Evolutionary conservation across 2,113 vertebrate genomes (phyloP), one percentile per base, ranked within the genome.

Genomic region (Periophthalmus modestus): DNA sequence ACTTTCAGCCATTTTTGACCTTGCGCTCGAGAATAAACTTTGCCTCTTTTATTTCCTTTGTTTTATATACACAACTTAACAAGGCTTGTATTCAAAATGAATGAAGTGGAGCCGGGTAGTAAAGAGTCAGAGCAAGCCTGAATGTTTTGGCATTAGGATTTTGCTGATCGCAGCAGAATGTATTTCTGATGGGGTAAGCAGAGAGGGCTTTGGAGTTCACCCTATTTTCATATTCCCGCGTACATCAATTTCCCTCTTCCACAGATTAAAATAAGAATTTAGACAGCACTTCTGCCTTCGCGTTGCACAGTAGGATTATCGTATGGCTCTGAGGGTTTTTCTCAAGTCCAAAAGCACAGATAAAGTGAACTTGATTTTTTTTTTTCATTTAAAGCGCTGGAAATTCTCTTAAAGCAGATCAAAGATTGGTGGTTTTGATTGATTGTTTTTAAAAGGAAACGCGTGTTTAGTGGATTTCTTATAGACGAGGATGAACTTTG

Each of bases 131-230:
- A 48, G 34, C 74, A 84, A 78, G 81, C 84, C 72, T 83, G 62
- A 84, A 87, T 82, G 75, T 87, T 82, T 82, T 81, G 86, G 69
- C 81, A 68, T 82, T 48, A 66, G 66, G 72, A 79, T 89, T 89
- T 84, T 89, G 91, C 89, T 52, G 80, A 92, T 85, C 77, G 28
- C 85, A 90, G 92, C 92, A 92, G 78, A 89, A 75, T 62, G 72
- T 68, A 15, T 85, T 93, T 89, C 80, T 89, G 87, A 89, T 15
- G 72, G 80, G 82, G 87, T 89, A 83, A 89, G 91, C 89, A 91
- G 80, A 16, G 62, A 74, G 70, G 80, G 79, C 78, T 89, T 87
- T 83, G 78, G 86, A 88, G 85, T 83, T 89, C 85, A 88, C 79
- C 84, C 80, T 81, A 74, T 89, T 89, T 89, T 89, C 84, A 88